Evolutionary conservation across 1,140 invertebrate genomes (phyloP).

Genomic region (Papilio dardanus): DNA sequence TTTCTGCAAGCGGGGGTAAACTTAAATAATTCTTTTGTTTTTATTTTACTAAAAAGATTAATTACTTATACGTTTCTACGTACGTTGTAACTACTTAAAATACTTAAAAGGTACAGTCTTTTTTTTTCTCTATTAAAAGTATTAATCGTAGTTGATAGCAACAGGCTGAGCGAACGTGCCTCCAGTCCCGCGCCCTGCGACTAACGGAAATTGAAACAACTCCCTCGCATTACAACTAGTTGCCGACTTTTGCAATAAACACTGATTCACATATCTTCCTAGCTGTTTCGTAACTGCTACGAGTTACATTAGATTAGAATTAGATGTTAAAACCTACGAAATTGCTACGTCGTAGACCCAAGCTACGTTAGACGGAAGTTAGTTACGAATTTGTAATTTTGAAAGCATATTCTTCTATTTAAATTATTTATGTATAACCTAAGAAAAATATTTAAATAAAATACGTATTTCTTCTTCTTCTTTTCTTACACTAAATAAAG

Average conservation of each 20-base stretch:
- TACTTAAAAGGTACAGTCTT: too few species aligned
- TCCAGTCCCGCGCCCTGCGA: background rate
- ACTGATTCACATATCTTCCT: background rate
- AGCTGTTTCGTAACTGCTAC: background rate
- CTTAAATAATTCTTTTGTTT: too few species aligned
- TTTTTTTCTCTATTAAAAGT: background rate
- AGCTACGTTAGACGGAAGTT: too few species aligned
- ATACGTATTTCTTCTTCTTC: background rate
- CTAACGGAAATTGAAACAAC: conserved; percentile 25
- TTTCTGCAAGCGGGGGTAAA: too few species aligned
- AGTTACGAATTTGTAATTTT: too few species aligned
- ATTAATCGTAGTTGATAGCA: background rate
- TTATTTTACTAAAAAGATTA: too few species aligned
- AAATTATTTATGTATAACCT: background rate
- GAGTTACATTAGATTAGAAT: background rate
- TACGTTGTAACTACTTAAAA: too few species aligned
- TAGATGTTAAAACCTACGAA: background rate
- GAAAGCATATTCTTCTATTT: too few species aligned
- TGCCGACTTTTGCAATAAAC: conserved; percentile 9
- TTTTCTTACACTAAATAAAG: background rate
- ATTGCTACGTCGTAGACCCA: conserved; percentile 7
- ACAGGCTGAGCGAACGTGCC: background rate
- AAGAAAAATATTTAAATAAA: background rate
- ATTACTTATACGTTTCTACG: too few species aligned
- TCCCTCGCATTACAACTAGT: conserved; percentile 25